Evolutionary conservation across 2,888 invertebrate genomes (phyloP), one percentile per base, ranked within the genome.

Genomic region (Acanthoscelides obtectus): DNA sequence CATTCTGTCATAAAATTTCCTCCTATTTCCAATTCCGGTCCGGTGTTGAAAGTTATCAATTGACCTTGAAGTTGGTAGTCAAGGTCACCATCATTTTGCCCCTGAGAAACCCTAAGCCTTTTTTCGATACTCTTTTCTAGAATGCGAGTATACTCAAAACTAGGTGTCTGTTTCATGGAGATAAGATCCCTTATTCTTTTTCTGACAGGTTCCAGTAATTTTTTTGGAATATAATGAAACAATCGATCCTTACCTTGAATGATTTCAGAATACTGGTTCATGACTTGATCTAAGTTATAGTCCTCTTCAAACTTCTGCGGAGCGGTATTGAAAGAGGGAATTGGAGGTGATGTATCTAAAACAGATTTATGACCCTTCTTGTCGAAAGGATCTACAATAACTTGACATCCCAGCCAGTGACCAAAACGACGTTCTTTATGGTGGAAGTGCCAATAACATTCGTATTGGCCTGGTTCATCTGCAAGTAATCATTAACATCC

Each of bases 381-480:
- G 71, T 77, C 75, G 69, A 79, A 79, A 0, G 77, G 74, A 71
- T 85, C 85, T 0, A 86, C 85, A 20, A 83, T 81, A 5, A 86
- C 77, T 67, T 83, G 81, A 72, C 84, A 85, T 20, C 84, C 83
- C 17, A 87, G 73, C 84, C 85, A 85, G 25, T 84, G 83, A 0
- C 86, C 86, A 75, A 86, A 86, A 67, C 86, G 82, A n/a, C 81
- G 80, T 2, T 83, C 83, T 63, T 81, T 79, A 73, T 86, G 84
- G 73, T 84, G 82, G 75, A 86, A 86, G 73, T 86, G 84, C 85
- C 86, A 87, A 76, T 86, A 86, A 70, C 84, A 84, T 76, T 86
- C 86, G 74, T 86, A 87, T 25, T 78, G 79, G 12, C 86, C 86
- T 45, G 83, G 80, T 65, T 80, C 80, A 74, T 75, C 85, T 84